Conservation (phyloP, 92 coral and sea anemone genomes). For the Virgularia gustaviana region DNA sequence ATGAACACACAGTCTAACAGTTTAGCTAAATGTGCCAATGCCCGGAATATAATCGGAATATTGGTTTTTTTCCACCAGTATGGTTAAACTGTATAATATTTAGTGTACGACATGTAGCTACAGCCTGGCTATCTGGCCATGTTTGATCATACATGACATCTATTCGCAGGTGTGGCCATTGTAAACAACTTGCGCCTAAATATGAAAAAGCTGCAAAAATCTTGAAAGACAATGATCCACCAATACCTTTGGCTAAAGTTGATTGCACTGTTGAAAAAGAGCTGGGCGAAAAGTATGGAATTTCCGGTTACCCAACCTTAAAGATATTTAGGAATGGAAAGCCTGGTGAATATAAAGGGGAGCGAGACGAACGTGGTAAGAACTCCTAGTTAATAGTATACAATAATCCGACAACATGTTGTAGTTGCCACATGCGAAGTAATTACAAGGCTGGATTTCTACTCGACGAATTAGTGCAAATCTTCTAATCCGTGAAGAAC, state of each 20-base stretch:
- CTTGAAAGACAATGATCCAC: conserved; percentile 79
- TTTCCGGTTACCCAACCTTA: conserved; percentile 83
- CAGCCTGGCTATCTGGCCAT: background rate
- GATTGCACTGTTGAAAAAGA: conserved; percentile 77
- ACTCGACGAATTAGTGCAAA: background rate
- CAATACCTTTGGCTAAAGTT: conserved; percentile 86
- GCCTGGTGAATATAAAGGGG: conserved; percentile 82
- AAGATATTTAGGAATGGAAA: conserved; percentile 93
- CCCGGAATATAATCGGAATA: too few relatives aligned
- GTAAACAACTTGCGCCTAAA: conserved; percentile 91
- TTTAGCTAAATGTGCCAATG: too few relatives aligned
- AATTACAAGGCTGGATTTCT: background rate
- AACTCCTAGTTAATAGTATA: background rate
- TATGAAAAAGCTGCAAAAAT: conserved; percentile 93
- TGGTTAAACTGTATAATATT: too few relatives aligned
- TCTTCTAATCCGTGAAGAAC: too few relatives aligned
- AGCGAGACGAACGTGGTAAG: conserved; percentile 80
- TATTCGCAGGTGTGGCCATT: conserved; percentile 99
- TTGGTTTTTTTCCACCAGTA: too few relatives aligned
- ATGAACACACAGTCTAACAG: too few relatives aligned
- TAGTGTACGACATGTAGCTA: too few relatives aligned
- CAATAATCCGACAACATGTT: background rate
- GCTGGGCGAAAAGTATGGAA: conserved; percentile 66
- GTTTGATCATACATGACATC: background rate
- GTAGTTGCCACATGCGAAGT: background rate